Conservation (phyloP, 2,888 invertebrate species). For the Diaphora mendica region DNA sequence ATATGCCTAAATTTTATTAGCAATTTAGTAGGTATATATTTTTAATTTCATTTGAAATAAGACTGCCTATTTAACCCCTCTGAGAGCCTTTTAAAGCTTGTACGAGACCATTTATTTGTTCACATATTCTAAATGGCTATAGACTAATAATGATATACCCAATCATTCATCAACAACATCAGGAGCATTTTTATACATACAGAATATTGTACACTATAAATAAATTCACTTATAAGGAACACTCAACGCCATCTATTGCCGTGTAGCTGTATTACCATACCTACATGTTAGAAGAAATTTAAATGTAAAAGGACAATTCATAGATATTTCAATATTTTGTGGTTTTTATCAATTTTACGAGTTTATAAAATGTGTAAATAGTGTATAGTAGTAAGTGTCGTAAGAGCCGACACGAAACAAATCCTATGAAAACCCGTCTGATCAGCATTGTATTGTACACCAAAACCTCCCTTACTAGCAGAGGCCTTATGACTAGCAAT, state of each 20-base stretch:
- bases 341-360: not conserved
- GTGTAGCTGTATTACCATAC: slow-evolving; percentile 4
- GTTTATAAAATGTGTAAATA: not conserved
- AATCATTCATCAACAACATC: not conserved
- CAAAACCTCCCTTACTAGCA: no score
- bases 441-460: no score
- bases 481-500: no score
- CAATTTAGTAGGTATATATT: not conserved
- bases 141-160: not conserved
- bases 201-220: not conserved
- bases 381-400: not conserved
- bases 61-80: not conserved
- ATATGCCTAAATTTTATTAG: slow-evolving; percentile 29
- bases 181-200: not conserved
- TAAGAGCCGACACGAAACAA: no score
- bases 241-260: slow-evolving; percentile 17
- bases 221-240: not conserved
- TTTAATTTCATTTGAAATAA: not conserved
- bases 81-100: not conserved
- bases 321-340: not conserved
- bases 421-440: no score
- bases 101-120: not conserved
- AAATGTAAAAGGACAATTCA: not conserved
- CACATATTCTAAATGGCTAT: not conserved
- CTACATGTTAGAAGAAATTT: not conserved